These are phyloP conservation scores for Paramormyrops kingsleyae DNA, from an alignment of 2,113 vertebrate species.

Conservation along the genomic window DNA sequence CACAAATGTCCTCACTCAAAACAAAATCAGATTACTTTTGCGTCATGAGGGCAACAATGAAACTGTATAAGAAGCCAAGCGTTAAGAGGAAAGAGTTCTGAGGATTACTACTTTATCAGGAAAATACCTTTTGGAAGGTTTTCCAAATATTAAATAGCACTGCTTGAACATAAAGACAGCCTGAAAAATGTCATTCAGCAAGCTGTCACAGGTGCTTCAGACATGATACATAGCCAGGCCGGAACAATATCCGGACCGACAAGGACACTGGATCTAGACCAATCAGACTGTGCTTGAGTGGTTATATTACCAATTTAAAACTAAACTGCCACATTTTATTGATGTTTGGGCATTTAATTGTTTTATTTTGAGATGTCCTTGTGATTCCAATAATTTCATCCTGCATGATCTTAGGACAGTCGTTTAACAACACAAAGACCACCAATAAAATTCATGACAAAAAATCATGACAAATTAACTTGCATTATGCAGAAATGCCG, in stretches of 20 bases:
- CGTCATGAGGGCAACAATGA: neutral
- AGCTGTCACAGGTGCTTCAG: neutral
- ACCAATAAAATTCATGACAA: neutral
- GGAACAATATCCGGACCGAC: neutral
- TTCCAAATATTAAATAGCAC: neutral
- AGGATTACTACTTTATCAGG: neutral
- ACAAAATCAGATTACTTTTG: neutral
- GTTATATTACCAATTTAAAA: neutral
- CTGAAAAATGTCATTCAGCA: neutral
- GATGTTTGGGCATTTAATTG: neutral
- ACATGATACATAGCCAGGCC: neutral
- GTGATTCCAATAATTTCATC: neutral
- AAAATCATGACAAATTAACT: neutral
- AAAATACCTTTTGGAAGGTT: neutral
- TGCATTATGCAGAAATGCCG: neutral
- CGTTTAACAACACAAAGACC: neutral
- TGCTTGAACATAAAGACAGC: neutral
- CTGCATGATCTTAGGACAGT: neutral
- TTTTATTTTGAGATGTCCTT: neutral
- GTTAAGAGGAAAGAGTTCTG: neutral
- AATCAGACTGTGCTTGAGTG: neutral
- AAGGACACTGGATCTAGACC: neutral
- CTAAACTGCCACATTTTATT: neutral
- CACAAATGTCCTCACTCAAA: neutral
- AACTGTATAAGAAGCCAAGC: neutral